phyloP scores from a whole-genome alignment of 2,888 invertebrate species.

The Oxytorus armatus region DNA sequence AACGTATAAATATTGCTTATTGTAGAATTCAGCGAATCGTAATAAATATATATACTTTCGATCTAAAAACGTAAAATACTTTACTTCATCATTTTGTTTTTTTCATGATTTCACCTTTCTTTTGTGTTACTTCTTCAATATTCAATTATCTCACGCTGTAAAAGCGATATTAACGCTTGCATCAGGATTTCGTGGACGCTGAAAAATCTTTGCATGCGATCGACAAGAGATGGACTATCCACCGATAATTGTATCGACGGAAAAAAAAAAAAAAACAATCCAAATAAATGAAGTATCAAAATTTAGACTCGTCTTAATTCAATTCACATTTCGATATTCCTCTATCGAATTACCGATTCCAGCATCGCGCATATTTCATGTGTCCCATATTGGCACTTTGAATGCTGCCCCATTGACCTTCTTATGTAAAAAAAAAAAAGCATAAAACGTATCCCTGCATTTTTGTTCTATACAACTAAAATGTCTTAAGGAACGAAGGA shows the following conservation, averaged over 20 bases:
- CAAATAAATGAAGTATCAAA: constrained; percentile 22
- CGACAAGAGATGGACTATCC: constrained; percentile 29
- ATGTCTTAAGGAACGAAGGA: constrained; percentile 21
- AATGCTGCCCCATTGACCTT: constrained; percentile 44
- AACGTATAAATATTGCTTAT: constrained; percentile 81
- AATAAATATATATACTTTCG: constrained; percentile 77
- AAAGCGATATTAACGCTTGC: no score
- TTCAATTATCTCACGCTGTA: constrained; percentile 46
- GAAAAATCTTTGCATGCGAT: constrained; percentile 27
- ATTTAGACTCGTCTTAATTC: constrained; percentile 18
- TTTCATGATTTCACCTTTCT: constrained; percentile 21
- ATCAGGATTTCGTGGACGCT: neutral
- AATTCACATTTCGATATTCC: constrained; percentile 27
- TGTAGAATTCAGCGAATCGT: constrained; percentile 76
- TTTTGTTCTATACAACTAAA: constrained; percentile 36
- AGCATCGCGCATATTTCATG: constrained; percentile 21
- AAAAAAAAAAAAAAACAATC: no score
- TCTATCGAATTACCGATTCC: constrained; percentile 19
- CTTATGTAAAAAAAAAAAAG: constrained; percentile 39
- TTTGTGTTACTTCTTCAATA: constrained; percentile 20
- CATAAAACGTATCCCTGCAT: constrained; percentile 59
- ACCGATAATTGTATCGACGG: no score
- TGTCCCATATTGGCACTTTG: constrained; percentile 53
- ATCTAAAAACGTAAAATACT: constrained; percentile 71
- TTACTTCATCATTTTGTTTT: constrained; percentile 55